Evolutionary conservation across 2,888 invertebrate genomes (phyloP), one percentile per base, ranked within the genome.

Genomic region (Pachliopta kotzebuea): DNA sequence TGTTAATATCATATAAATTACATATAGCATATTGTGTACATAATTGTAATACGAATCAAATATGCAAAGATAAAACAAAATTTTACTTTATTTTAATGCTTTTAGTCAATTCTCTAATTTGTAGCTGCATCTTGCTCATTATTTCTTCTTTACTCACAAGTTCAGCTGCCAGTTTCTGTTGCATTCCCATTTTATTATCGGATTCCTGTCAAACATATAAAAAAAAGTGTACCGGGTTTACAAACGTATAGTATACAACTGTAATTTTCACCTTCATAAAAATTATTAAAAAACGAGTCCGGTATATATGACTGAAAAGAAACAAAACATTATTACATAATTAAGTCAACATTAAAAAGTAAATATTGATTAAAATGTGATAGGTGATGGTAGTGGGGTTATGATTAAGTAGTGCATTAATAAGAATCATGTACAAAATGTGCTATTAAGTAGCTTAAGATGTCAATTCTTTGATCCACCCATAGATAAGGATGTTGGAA

Each of bases 91-190:
- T 70, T 76, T 90, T 90, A 11, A 86, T 81, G 69, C 81, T 88
- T 78, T 90, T 91, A 8, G 82, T 83, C 57, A 89, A 70, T 65
- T 91, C 90, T 69, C 89, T 77, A 62, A 89, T 82, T 76, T 91
- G 90, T 64, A 72, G 76, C 72, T 90, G 90, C 87, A 91, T 86
- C 70, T 91, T 89, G 57, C 78, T 78, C 63, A 90, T 71, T 67
- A 87, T 78, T 78, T 91, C 90, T 68, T 91, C 92, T 69, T 91
- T 92, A 68, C 79, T 86, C 9, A 89, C 69, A 37, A 93, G 80
- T 68, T 93, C 92, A 9, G 86, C 86, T 6, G 90, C 88, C 70
- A 93, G 69, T 74, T 90, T 91, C 70, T 91, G 90, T 76, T 92
- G 88, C 74, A 89, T 83, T 49, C 86, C 86, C 70, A 86, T 78